Evolutionary conservation across 2,113 vertebrate species (phyloP).

Genomic region (Xiphophorus maculatus): DNA sequence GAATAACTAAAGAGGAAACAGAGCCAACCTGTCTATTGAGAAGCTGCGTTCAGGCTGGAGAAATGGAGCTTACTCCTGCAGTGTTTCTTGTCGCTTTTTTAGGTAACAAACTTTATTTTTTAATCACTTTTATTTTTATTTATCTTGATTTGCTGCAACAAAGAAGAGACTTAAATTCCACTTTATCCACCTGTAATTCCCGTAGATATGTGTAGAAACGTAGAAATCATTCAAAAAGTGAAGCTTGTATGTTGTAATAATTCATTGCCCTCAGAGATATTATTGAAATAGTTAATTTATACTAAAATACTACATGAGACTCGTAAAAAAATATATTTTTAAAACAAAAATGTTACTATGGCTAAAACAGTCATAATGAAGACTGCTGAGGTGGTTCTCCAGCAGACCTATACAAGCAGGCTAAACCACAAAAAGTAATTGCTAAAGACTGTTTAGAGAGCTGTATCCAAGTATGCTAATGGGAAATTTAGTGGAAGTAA

Average conservation of each 20-base stretch:
- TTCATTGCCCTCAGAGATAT: background rate
- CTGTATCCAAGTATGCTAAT: too few relatives aligned
- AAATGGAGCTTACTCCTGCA: slow-evolving; percentile 46
- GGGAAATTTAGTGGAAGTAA: background rate
- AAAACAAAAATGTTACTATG: background rate
- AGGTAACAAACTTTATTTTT: slow-evolving; percentile 48
- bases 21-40: slow-evolving; percentile 10
- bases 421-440: too few relatives aligned
- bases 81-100: slow-evolving; percentile 51
- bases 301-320: background rate
- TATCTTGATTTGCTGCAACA: background rate
- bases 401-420: too few relatives aligned
- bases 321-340: background rate
- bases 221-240: background rate
- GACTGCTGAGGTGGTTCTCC: background rate
- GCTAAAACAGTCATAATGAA: background rate
- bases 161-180: background rate
- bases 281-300: background rate
- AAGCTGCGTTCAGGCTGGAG: background rate
- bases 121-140: background rate
- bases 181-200: slow-evolving; percentile 40
- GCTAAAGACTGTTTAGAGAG: too few relatives aligned
- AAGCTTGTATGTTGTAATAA: background rate
- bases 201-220: background rate
- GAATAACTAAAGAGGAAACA: slow-evolving; percentile 40